Base-by-base conservation (phyloP, 2,797 vertebrate species). In the Gastrophryne carolinensis region DNA sequence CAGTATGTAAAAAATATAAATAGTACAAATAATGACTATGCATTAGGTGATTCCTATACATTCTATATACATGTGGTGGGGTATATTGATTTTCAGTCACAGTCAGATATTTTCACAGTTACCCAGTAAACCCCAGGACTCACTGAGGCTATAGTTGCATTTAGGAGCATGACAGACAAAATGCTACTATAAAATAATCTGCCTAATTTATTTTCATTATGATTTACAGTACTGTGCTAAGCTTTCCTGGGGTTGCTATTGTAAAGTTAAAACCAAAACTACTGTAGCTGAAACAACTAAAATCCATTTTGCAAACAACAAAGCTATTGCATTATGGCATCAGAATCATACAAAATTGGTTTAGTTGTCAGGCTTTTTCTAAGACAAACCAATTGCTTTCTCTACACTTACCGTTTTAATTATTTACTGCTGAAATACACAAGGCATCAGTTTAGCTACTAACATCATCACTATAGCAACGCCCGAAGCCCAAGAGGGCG, bases 381-480 rank as follows among this genome's bases (percentile, higher is more conserved):
- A 21, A 12, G 27, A 29, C 53, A 68, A 17, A 12, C 32, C 23
- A 44, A 5, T 41, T 56, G 17, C 17, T 44, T 41, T 66, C 10
- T 29, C 24, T 23, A 64, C 15, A 71, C 41, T 54, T 56, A 23
- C 41, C 32, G 26, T 63, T 71, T 64, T 57, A 77, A 77, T 77
- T 65, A 77, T 64, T 77, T 71, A 63, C 47, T 44, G 39, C n/a
- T 47, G 47, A 63, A 62, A 62, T 54, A 32, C 23, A 62, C 67
- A 37, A 77, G 37, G 60, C 49, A 49, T 54, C 37, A 21, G n/a
- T 58, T 54, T 21, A 52, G 24, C 17, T 21, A 23, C 24, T 34
- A 65, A 58, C 39, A 23, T 47, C 41, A 72, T 72, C 12, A 17
- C 67, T 47, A 78, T 65, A 57, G 68, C 52, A 58, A 72, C 75